Conservation (phyloP, 2,113 vertebrate species). For the Chamaea fasciata region DNA sequence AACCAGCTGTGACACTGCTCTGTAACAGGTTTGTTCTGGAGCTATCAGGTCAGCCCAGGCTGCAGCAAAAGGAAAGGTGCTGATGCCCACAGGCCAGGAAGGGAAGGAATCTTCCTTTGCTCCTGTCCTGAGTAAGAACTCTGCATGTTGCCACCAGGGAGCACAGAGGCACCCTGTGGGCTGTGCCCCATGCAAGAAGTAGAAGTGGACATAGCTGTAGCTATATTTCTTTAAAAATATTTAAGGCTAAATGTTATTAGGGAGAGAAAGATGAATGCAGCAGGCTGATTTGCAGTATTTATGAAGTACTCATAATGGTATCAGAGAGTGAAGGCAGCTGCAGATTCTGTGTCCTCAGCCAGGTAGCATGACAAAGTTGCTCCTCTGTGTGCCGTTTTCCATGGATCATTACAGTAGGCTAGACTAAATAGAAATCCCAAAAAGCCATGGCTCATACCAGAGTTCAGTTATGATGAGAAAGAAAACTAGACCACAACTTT, state of each 20-base stretch:
- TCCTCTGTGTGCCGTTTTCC: background rate
- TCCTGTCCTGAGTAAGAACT: background rate
- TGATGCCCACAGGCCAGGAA: accelerated
- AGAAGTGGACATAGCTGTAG: background rate
- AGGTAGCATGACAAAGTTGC: background rate
- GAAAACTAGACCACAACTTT: background rate
- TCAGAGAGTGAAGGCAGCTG: background rate
- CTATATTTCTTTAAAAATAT: background rate
- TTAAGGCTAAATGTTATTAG: background rate
- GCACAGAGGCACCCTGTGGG: background rate
- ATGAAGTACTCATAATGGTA: background rate
- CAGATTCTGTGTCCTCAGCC: background rate
- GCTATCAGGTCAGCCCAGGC: background rate
- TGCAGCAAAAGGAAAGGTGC: background rate
- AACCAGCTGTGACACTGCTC: background rate
- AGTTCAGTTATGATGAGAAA: background rate
- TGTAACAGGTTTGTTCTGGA: background rate
- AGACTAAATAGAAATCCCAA: background rate
- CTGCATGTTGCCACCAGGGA: background rate
- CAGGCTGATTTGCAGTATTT: background rate
- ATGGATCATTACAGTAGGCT: background rate
- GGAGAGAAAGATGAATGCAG: background rate
- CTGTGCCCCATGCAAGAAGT: background rate
- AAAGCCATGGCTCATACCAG: background rate
- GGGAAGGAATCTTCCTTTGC: background rate